Evolutionary conservation across 2,113 vertebrate genomes (phyloP).

Genomic region (Bolborhynchus lineola): DNA sequence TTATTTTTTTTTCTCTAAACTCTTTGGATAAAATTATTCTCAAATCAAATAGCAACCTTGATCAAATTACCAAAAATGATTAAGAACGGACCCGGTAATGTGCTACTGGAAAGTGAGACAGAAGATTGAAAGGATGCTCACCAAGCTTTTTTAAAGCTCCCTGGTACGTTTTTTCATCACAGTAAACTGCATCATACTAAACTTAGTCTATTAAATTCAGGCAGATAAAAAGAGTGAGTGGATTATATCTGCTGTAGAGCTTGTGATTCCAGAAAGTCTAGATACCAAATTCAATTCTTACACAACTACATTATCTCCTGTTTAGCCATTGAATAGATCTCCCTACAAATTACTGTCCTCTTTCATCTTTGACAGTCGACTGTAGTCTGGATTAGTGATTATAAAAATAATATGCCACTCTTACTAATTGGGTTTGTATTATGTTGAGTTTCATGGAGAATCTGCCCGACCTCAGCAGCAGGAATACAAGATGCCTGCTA

Average conservation of each 20-base stretch:
- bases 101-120: background rate
- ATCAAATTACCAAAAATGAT: background rate
- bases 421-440: background rate
- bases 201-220: background rate
- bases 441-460: background rate
- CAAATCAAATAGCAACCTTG: background rate
- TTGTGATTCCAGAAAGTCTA: background rate
- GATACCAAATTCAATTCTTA: background rate
- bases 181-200: background rate
- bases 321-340: background rate
- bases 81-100: background rate
- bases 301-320: background rate
- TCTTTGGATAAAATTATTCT: background rate
- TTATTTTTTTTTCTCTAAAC: background rate
- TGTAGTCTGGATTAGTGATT: background rate
- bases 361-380: background rate
- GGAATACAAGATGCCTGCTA: background rate
- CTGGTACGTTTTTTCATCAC: background rate
- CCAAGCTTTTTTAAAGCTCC: fast-evolving
- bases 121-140: background rate
- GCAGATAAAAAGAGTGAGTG: background rate
- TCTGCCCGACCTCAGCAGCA: background rate
- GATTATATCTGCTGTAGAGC: background rate
- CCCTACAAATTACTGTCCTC: background rate
- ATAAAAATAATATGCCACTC: background rate